Evolutionary conservation across 2,888 invertebrate species (phyloP).

Genomic region (Habrosyne pyritoides): DNA sequence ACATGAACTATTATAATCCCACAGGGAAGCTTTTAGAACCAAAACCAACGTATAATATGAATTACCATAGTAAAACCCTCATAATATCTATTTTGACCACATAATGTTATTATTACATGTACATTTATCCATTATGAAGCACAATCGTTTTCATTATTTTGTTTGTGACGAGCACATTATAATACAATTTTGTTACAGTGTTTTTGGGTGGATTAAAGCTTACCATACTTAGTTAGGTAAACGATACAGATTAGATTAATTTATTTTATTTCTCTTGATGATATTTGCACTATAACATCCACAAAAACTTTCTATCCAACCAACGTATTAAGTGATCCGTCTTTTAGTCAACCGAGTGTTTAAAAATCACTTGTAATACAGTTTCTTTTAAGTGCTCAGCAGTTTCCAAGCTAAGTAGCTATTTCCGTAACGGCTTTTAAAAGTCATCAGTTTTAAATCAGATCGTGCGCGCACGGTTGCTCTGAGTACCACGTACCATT

Average conservation of each 20-base stretch:
- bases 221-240: not conserved
- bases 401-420: slow-evolving; percentile 68
- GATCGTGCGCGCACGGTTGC: slow-evolving; percentile 59
- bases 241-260: not conserved
- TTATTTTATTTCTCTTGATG: not conserved
- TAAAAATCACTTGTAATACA: slow-evolving; percentile 27
- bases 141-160: not conserved
- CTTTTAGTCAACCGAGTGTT: not conserved
- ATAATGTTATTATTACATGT: slow-evolving; percentile 3
- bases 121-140: slow-evolving; percentile 3
- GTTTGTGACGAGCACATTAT: slow-evolving; percentile 1
- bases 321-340: not conserved
- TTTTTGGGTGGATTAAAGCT: not conserved
- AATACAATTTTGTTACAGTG: slow-evolving; percentile 1
- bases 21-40: slow-evolving; percentile 10
- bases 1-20: slow-evolving; percentile 13
- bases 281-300: not conserved
- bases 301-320: not conserved
- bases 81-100: slow-evolving; percentile 8
- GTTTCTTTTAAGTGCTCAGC: slow-evolving; percentile 59
- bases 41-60: not conserved
- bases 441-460: slow-evolving; percentile 79
- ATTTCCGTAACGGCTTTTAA: slow-evolving; percentile 70
- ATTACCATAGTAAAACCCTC: slow-evolving; percentile 7
- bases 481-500: slow-evolving; percentile 63